Evolutionary conservation across 2,113 vertebrate genomes (phyloP), one percentile per base, ranked within the genome.

Genomic region (Urocitellus parryii): DNA sequence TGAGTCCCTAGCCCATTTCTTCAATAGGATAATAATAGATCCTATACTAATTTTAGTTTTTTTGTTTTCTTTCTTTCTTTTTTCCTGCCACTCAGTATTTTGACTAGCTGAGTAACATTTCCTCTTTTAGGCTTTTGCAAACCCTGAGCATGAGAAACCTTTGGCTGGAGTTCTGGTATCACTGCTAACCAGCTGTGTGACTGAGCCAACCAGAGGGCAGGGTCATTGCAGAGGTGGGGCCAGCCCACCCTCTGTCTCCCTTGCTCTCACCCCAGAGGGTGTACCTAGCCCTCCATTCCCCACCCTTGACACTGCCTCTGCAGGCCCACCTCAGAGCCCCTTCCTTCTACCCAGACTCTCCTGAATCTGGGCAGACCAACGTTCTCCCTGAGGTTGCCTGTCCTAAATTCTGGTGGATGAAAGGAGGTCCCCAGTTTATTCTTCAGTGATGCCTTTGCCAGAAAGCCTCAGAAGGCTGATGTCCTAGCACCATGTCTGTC

Each of bases 31-130:
- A 45, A 29, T 8, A 72, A 48, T n/a, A 88, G 77, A n/a, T n/a
- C 18, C 32, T 82, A 0, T 37, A 10, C 45, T 88, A 68, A 77
- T 53, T 73, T 84, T 90, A 16, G 6, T 51, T 80, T 72, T 34
- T 70, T 92, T 48, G 0, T 48, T 48, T 39, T 29, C 1, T 88
- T 70, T 67, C 39, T 72, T 87, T 42, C 45, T 86, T 86, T n/a
- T 56, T 91, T 95, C 76, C 63, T 86, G 13, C n/a, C 37, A 2
- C 32, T 61, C n/a, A 53, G 20, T 74, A 12, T 91, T 90, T 91
- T 39, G 53, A 77, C 68, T n/a, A 74, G 32, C 81, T 56, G 8
- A 68, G 56, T 77, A 27, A 37, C 9, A 7, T 88, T 88, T 76
- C 85, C 58, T 76, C 34, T 83, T 61, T 73, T 67, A 72, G 65